A percentile compares a stretch with the other conserved stretches of the same genome.
Conservation (phyloP, 1,140 invertebrate species). For the Stenopsyche tienmushanensis region DNA sequence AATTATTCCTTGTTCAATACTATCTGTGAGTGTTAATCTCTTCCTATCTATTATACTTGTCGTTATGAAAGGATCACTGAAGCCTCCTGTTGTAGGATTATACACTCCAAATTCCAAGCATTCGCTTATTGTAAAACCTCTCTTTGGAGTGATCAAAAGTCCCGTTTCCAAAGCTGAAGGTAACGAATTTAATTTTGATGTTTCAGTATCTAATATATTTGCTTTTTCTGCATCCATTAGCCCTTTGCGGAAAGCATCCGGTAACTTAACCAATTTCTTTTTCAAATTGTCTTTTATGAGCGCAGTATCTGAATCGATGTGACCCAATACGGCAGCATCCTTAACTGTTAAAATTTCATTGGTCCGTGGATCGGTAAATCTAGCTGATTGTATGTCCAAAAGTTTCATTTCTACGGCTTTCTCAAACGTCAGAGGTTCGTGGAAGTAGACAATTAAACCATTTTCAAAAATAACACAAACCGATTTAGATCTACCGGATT, state of each 20-base stretch:
- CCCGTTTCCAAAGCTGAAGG: slow-evolving; percentile 73
- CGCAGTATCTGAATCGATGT: slow-evolving; percentile 84
- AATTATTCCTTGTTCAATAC: slow-evolving; percentile 74
- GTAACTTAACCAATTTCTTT: slow-evolving; percentile 77
- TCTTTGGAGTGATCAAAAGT: slow-evolving; percentile 72
- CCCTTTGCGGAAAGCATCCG: slow-evolving; percentile 82
- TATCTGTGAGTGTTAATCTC: slow-evolving; percentile 72
- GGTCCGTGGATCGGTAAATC: slow-evolving; percentile 72
- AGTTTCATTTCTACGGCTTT: slow-evolving; percentile 71
- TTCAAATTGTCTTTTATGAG: slow-evolving; percentile 85
- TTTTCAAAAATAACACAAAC: slow-evolving; percentile 74
- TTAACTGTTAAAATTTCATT: slow-evolving; percentile 74
- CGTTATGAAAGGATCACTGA: slow-evolving; percentile 77
- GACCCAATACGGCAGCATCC: slow-evolving; percentile 78
- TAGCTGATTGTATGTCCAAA: slow-evolving; percentile 71
- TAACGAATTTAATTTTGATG: slow-evolving; percentile 76
- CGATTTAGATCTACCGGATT: slow-evolving; percentile 62
- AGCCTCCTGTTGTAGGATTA: slow-evolving; percentile 73
- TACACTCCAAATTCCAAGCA: slow-evolving; percentile 81
- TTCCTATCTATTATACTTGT: slow-evolving; percentile 66
- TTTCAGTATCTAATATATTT: slow-evolving; percentile 78
- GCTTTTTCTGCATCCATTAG: slow-evolving; percentile 85
- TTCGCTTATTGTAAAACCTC: slow-evolving; percentile 78
- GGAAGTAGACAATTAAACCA: slow-evolving; percentile 67
- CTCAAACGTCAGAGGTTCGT: slow-evolving; percentile 74